Percentiles rank a stretch among this genome's conserved stretches.
phyloP scores from a whole-genome alignment of 2,113 vertebrate genomes.

The Mus spicilegus region DNA sequence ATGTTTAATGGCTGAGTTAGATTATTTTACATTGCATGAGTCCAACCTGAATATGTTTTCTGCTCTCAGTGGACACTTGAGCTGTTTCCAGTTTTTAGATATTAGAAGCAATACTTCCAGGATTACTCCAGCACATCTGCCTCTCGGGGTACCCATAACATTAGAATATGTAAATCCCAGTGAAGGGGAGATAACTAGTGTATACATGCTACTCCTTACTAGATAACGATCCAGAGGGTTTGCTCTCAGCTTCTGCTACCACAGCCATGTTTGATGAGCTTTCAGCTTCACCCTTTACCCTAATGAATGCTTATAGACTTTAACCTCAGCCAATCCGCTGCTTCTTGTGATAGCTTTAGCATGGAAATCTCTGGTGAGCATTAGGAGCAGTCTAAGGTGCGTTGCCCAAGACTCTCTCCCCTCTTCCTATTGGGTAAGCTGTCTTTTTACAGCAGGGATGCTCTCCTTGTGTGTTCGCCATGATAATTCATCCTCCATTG shows the following conservation, averaged over 20 bases:
- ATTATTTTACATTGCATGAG: neutral
- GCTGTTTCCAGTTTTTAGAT: neutral
- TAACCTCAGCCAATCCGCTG: neutral
- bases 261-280: neutral
- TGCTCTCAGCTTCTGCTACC: neutral
- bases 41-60: too few relatives aligned
- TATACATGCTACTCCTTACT: neutral
- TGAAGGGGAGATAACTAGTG: neutral
- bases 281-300: neutral
- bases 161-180: neutral
- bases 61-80: neutral
- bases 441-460: neutral
- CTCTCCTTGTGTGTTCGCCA: neutral
- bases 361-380: neutral
- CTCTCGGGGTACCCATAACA: neutral
- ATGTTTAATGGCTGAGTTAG: neutral
- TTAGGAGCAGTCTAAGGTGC: neutral
- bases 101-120: neutral
- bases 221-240: neutral
- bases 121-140: neutral
- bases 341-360: neutral
- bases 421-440: neutral
- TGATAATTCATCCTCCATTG: neutral
- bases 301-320: neutral
- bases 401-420: neutral